These are phyloP conservation scores for Coracopsis vasa DNA, from an alignment of 2,113 vertebrate species.

Conservation along the genomic window DNA sequence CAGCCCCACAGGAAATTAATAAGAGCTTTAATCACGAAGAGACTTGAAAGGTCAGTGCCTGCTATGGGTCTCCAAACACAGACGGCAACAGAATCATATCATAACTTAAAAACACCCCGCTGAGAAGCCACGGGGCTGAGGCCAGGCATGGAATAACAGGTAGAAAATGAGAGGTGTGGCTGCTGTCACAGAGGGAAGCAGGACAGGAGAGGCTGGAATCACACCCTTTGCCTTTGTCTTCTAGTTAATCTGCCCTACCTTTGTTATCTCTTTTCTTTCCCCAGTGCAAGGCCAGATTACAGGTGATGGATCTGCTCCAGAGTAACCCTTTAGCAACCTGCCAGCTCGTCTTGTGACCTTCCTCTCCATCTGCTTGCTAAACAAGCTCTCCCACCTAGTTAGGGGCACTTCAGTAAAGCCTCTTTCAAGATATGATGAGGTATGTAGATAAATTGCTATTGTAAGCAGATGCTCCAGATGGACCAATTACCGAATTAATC, in stretches of 20 bases:
- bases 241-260: constrained; percentile 9
- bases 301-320: neutral
- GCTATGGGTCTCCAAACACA: constrained; percentile 61
- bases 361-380: constrained; percentile 7
- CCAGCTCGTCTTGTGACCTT: neutral
- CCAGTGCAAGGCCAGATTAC: neutral
- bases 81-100: constrained; percentile 20
- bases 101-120: constrained; percentile 34
- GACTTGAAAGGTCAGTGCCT: constrained; percentile 71
- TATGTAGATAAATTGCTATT: neutral
- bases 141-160: neutral
- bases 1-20: constrained; percentile 75
- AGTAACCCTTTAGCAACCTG: constrained; percentile 3
- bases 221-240: neutral
- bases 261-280: neutral
- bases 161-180: neutral
- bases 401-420: neutral
- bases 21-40: constrained; percentile 70
- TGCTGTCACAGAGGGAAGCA: neutral
- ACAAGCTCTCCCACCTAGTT: neutral
- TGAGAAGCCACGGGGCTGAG: neutral
- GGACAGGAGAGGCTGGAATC: neutral
- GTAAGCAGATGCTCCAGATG: constrained; percentile 15
- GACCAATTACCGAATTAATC: constrained; percentile 55
- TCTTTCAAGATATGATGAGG: neutral